Evolutionary conservation across 2,797 vertebrate genomes (phyloP).

Genomic region (Siniperca undulata): DNA sequence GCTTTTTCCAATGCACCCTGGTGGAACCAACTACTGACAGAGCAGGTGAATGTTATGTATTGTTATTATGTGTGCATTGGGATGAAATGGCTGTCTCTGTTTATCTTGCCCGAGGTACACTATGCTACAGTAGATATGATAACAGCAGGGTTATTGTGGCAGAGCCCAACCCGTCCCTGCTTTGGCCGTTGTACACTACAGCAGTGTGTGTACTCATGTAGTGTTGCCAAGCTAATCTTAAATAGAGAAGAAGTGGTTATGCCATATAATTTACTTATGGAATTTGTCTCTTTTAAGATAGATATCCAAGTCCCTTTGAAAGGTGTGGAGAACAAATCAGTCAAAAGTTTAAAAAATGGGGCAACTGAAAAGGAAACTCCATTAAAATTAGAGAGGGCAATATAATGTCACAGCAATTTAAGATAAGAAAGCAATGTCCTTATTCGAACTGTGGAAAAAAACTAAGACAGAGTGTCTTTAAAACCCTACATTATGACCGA

Average conservation of each 20-base stretch:
- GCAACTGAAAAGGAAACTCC: slow-evolving; percentile 50
- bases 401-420: slow-evolving; percentile 62
- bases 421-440: slow-evolving; percentile 59
- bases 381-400: slow-evolving; percentile 60
- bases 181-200: slow-evolving; percentile 39
- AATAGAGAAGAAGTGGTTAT: slow-evolving; percentile 37
- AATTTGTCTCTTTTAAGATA: slow-evolving; percentile 30
- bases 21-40: slow-evolving; percentile 49
- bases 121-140: slow-evolving; percentile 64
- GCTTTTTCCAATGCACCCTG: slow-evolving; percentile 35
- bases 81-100: slow-evolving; percentile 73
- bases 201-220: slow-evolving; percentile 17
- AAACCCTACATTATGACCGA: slow-evolving; percentile 39
- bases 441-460: slow-evolving; percentile 40
- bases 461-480: slow-evolving; percentile 15
- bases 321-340: slow-evolving; percentile 52
- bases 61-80: slow-evolving; percentile 68
- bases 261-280: slow-evolving; percentile 32
- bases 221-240: slow-evolving; percentile 37
- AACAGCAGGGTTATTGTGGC: slow-evolving; percentile 70
- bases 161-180: slow-evolving; percentile 48
- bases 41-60: slow-evolving; percentile 65
- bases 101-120: slow-evolving; percentile 68
- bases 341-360: slow-evolving; percentile 40
- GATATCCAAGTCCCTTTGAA: slow-evolving; percentile 20